A percentile compares a stretch with the other conserved stretches of the same genome.
Evolutionary conservation across 2,113 vertebrate species (phyloP).

Genomic region (Rhineura floridana): DNA sequence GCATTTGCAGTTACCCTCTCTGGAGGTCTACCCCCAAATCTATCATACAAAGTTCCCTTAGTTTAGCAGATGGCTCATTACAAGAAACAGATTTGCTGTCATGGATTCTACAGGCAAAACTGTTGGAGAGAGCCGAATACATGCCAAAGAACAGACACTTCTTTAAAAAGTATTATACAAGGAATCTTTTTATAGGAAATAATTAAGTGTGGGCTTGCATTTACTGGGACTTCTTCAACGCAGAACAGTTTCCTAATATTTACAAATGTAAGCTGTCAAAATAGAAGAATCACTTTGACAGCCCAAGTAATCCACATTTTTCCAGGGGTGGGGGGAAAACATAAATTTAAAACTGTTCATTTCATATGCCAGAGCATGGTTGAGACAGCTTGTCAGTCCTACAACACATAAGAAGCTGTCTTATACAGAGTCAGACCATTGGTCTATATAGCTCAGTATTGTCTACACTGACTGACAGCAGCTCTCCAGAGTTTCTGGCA

Average conservation of each 20-base stretch:
- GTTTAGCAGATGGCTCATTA: background rate
- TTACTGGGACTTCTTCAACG: background rate
- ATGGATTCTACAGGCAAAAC: background rate
- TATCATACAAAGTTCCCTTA: background rate
- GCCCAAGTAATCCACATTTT: background rate
- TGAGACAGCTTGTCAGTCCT: background rate
- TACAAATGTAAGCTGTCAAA: background rate
- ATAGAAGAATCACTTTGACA: background rate
- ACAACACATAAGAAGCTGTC: background rate
- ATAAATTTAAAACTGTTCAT: rapidly evolving
- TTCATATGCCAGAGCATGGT: background rate
- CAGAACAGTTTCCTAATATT: background rate
- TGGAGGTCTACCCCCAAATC: background rate
- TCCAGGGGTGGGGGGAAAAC: background rate
- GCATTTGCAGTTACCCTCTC: background rate
- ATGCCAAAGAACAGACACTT: background rate
- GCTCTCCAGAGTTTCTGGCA: background rate
- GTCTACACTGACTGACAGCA: background rate
- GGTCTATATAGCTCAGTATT: no score
- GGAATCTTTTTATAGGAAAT: background rate
- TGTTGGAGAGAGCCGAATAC: rapidly evolving
- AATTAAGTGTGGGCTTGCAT: background rate
- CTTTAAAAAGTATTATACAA: background rate
- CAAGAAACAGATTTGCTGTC: background rate
- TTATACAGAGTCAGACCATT: no score